Percentiles rank a stretch among this genome's conserved stretches.
Evolutionary conservation across 2,888 invertebrate genomes (phyloP).

Genomic region (Busseola fusca): DNA sequence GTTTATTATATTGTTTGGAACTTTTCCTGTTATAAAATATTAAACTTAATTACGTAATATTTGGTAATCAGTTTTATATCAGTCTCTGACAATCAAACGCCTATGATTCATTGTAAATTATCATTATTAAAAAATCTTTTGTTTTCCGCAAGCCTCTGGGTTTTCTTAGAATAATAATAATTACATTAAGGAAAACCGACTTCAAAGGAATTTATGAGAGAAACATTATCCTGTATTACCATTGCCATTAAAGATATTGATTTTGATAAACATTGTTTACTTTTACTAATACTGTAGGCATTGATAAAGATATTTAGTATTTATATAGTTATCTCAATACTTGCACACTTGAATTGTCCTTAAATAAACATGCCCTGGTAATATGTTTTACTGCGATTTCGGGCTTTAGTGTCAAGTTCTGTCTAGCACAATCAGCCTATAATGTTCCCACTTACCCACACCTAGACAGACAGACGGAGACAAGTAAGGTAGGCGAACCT

Average conservation of each 20-base stretch:
- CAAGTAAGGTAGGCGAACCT: no score
- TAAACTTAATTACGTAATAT: slow-evolving; percentile 12
- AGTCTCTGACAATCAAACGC: not conserved
- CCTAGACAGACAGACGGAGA: no score
- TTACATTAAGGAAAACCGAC: slow-evolving; percentile 43
- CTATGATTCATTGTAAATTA: no score
- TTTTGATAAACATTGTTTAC: slow-evolving; percentile 14
- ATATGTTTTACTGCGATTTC: slow-evolving; percentile 1
- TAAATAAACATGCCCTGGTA: not conserved
- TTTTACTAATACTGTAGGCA: no score
- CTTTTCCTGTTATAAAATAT: not conserved
- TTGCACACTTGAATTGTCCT: no score
- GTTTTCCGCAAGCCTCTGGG: slow-evolving; percentile 19
- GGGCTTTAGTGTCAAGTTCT: not conserved
- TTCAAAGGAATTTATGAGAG: slow-evolving; percentile 16
- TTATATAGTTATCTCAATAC: no score
- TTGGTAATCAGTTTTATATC: slow-evolving; percentile 24
- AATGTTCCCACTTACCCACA: no score
- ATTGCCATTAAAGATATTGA: slow-evolving; percentile 5
- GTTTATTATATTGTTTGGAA: not conserved
- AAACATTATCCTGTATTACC: slow-evolving; percentile 26
- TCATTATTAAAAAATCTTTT: slow-evolving; percentile 19
- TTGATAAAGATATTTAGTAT: no score
- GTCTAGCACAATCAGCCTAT: no score
- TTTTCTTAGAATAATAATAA: slow-evolving; percentile 41